A percentile compares a stretch with the other conserved stretches of the same genome.
Evolutionary conservation across 2,113 vertebrate species (phyloP).

Genomic region (Paratilapia polleni): DNA sequence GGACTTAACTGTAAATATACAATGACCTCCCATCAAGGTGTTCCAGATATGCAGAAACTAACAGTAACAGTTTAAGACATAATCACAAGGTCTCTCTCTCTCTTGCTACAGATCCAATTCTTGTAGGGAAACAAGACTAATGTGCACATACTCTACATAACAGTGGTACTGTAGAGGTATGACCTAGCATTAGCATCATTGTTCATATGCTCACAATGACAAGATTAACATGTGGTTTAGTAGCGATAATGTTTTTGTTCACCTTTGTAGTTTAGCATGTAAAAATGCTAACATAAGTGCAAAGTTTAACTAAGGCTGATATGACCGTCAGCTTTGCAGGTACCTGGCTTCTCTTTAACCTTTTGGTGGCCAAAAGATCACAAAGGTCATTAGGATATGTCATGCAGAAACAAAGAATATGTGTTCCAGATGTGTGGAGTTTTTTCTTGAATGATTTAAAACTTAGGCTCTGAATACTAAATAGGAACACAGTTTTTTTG

Average conservation of each 20-base stretch:
- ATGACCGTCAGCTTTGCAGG: neutral
- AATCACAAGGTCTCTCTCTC: neutral
- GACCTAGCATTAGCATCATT: neutral
- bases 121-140: conserved; percentile 12
- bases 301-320: neutral
- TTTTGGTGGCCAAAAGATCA: neutral
- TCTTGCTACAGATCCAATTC: conserved; percentile 13
- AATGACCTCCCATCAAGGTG: neutral
- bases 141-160: neutral
- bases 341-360: neutral
- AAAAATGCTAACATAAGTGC: neutral
- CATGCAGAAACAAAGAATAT: neutral
- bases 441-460: neutral
- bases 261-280: neutral
- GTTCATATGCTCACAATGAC: neutral
- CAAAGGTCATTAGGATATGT: neutral
- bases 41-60: conserved; percentile 4
- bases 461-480: neutral
- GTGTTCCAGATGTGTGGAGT: neutral
- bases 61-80: neutral
- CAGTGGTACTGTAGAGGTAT: neutral
- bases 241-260: neutral
- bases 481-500: neutral
- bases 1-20: neutral
- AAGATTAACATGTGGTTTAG: neutral